A percentile compares a stretch with the other conserved stretches of the same genome.
Evolutionary conservation across 2,888 invertebrate genomes (phyloP).

Genomic region (Bombylius discolor): DNA sequence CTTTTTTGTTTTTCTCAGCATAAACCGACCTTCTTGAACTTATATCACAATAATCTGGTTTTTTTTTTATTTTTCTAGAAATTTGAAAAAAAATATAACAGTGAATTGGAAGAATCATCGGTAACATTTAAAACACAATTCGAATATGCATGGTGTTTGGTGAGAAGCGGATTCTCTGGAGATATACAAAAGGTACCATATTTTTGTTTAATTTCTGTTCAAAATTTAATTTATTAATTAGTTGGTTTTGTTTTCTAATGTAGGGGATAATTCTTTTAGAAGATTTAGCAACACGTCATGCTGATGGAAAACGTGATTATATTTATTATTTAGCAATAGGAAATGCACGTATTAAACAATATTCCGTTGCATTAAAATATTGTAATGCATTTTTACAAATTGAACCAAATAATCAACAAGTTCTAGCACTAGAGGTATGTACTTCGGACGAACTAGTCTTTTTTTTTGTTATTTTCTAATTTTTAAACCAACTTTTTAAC

Average conservation of each 20-base stretch:
- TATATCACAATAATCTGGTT: neutral
- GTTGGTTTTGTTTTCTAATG: neutral
- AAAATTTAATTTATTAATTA: neutral
- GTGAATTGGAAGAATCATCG: constrained; percentile 58
- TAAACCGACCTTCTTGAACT: neutral
- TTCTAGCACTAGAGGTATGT: constrained; percentile 55
- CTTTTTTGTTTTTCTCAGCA: too few relatives aligned
- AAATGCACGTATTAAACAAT: constrained; percentile 85
- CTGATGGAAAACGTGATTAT: constrained; percentile 80
- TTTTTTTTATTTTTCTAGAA: constrained; percentile 46
- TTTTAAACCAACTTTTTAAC: neutral
- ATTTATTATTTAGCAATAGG: constrained; percentile 92
- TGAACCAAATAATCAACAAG: constrained; percentile 83
- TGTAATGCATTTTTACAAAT: constrained; percentile 66
- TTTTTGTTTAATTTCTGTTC: neutral
- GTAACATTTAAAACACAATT: constrained; percentile 80
- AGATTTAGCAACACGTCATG: constrained; percentile 61
- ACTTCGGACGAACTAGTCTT: too few relatives aligned
- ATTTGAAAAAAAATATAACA: constrained; percentile 77
- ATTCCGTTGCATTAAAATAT: constrained; percentile 70
- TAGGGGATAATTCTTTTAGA: constrained; percentile 78
- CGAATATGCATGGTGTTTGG: constrained; percentile 93
- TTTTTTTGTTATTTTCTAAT: neutral
- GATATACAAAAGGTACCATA: constrained; percentile 65
- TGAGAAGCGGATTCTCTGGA: constrained; percentile 70